A percentile compares a stretch with the other conserved stretches of the same genome.
Evolutionary conservation across 2,113 vertebrate species (phyloP).

Genomic region (Aegithalos caudatus): DNA sequence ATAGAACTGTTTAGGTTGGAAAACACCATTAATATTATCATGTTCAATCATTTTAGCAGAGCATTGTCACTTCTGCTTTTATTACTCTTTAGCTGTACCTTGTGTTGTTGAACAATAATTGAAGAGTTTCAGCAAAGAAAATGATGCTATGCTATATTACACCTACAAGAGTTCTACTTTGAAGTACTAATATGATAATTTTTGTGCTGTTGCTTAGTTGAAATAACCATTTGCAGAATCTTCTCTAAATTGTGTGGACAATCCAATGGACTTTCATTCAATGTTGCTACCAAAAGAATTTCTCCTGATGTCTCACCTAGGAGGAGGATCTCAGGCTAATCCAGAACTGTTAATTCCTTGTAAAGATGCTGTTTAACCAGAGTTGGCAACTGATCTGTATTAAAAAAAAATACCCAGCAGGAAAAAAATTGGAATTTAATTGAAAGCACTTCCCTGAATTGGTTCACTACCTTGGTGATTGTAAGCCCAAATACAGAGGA

Average conservation of each 20-base stretch:
- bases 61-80: neutral
- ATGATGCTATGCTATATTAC: neutral
- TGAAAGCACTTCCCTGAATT: neutral
- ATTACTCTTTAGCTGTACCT: neutral
- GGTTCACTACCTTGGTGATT: neutral
- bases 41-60: neutral
- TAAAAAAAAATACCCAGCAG: neutral
- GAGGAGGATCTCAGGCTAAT: too few species aligned
- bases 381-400: neutral
- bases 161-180: neutral
- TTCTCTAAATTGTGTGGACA: neutral
- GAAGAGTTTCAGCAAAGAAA: neutral
- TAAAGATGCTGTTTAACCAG: neutral
- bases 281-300: neutral
- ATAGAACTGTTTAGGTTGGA: neutral
- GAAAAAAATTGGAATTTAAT: neutral
- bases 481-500: neutral
- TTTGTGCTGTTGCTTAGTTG: neutral
- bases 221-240: neutral
- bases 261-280: neutral
- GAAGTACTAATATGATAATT: neutral
- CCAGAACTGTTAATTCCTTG: neutral
- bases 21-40: neutral
- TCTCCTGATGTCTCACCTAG: neutral
- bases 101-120: neutral